Evolutionary conservation across 2,888 invertebrate species (phyloP).

Genomic region (Dyspetes luteomarginatus): DNA sequence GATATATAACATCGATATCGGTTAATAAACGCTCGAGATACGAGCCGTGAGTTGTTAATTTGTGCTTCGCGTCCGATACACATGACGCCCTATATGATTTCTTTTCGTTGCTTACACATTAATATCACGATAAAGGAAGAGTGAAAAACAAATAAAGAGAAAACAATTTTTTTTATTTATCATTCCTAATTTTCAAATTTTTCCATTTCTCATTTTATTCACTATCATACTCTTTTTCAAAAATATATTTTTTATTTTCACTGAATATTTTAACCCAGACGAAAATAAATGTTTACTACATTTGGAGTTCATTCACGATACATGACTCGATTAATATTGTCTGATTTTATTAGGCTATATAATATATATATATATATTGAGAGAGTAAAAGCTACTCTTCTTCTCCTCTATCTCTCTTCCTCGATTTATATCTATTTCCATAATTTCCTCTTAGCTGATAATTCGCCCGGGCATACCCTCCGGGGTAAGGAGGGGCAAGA

Average conservation of each 20-base stretch:
- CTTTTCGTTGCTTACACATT: conserved; percentile 37
- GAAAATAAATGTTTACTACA: too few species aligned
- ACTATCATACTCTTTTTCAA: too few species aligned
- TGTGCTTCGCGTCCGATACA: conserved; percentile 76
- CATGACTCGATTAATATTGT: conserved; percentile 10
- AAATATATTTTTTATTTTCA: too few species aligned
- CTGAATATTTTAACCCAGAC: too few species aligned
- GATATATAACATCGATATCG: conserved; percentile 81
- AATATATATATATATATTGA: conserved; percentile 5
- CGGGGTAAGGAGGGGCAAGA: too few species aligned
- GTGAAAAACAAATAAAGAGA: neutral
- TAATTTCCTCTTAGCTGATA: conserved; percentile 82
- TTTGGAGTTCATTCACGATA: neutral
- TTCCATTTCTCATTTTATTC: neutral
- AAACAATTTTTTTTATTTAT: neutral
- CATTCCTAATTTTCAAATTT: neutral
- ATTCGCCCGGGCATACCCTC: conserved; percentile 72
- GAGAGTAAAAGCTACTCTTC: conserved; percentile 43
- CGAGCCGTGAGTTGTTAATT: conserved; percentile 81
- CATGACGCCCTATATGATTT: conserved; percentile 69
- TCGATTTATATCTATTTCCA: conserved; percentile 82
- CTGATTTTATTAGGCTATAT: conserved; percentile 24
- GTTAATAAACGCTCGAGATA: conserved; percentile 80
- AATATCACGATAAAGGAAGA: too few species aligned
- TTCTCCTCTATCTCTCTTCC: conserved; percentile 70